phyloP scores from a whole-genome alignment of 2,113 vertebrate species.

The Notechis scutatus region DNA sequence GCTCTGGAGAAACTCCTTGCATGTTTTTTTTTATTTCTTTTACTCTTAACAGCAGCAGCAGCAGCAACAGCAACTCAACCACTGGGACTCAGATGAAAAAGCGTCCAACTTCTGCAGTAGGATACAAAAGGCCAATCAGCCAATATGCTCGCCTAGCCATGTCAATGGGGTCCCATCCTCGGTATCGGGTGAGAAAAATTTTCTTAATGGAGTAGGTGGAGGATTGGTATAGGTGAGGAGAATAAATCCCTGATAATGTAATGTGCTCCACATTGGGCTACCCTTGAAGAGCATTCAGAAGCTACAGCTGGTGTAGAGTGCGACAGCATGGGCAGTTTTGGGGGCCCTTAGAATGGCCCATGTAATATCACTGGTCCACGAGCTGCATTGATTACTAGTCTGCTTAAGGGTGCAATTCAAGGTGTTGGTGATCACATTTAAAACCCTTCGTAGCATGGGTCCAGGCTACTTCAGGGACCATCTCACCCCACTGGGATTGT shows the following conservation, averaged over 20 bases:
- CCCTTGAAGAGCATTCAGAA: neutral
- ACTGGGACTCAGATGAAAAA: constrained; percentile 78
- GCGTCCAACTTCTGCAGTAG: constrained; percentile 86
- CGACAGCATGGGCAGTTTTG: neutral
- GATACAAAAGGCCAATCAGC: constrained; percentile 94
- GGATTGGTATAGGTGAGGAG: neutral
- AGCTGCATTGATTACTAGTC: neutral
- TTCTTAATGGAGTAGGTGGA: rapidly evolving
- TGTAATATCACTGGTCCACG: neutral
- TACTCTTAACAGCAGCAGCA: neutral
- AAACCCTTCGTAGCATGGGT: neutral
- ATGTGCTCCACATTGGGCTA: neutral
- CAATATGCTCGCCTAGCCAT: constrained; percentile 92
- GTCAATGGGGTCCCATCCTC: constrained; percentile 81
- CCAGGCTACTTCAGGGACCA: neutral
- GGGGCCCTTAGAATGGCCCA: neutral
- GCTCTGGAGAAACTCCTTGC: neutral
- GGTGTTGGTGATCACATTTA: neutral
- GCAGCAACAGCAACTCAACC: constrained; percentile 32
- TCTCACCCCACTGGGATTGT: neutral
- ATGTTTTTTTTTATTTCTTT: neutral
- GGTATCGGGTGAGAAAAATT: constrained; percentile 80
- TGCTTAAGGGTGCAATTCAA: neutral
- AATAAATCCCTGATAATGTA: neutral
- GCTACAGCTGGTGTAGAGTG: neutral